Evolutionary conservation across 2,888 invertebrate genomes (phyloP).

Genomic region (Nomada lathburiana): DNA sequence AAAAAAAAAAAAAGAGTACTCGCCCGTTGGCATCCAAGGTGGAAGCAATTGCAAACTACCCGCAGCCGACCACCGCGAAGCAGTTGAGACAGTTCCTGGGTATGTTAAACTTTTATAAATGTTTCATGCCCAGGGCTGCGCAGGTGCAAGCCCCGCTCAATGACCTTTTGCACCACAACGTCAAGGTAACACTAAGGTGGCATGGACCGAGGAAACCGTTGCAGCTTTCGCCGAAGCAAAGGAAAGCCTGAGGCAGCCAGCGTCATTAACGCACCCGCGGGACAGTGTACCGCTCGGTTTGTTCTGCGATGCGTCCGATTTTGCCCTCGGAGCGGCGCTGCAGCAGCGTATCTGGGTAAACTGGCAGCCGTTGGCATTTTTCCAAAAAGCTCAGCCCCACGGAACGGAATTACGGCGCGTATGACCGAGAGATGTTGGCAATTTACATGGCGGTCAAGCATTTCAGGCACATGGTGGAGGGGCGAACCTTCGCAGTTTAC

Average conservation of each 20-base stretch:
- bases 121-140: constrained; percentile 9
- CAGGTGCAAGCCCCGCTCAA: constrained; percentile 6
- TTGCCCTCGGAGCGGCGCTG: constrained; percentile 44
- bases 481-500: constrained; percentile 14
- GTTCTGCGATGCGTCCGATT: background rate
- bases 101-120: constrained; percentile 4
- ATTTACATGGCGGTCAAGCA: background rate
- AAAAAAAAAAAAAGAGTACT: background rate
- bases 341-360: constrained; percentile 22
- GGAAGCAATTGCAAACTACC: background rate
- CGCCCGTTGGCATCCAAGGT: background rate
- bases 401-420: constrained; percentile 1
- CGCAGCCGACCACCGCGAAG: constrained; percentile 3
- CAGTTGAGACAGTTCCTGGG: constrained; percentile 8
- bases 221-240: background rate
- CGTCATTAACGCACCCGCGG: background rate
- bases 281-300: background rate
- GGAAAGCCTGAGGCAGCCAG: background rate
- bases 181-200: background rate
- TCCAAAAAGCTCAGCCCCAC: background rate
- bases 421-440: constrained; percentile 3
- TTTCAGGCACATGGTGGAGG: constrained; percentile 46
- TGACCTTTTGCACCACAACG: background rate
- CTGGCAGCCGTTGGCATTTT: constrained; percentile 40
- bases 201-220: background rate